Conservation (phyloP, 2,113 vertebrate species). For the Gyps fulvus region DNA sequence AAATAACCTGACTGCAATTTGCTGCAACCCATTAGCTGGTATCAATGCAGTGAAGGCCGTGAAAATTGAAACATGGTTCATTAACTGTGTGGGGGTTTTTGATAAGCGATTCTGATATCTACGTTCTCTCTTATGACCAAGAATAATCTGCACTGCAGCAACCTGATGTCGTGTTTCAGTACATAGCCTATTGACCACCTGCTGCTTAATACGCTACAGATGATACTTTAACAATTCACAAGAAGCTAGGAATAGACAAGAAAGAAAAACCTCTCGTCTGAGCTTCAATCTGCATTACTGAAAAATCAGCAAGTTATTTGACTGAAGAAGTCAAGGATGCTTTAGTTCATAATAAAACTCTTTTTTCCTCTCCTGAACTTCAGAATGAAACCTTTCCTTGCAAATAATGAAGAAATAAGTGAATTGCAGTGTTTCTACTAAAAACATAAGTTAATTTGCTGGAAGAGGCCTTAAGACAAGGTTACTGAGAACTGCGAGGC, state of each 20-base stretch:
- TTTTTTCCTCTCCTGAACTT: not conserved
- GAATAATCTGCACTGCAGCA: conserved; percentile 1
- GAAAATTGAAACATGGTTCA: conserved; percentile 13
- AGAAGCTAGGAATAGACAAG: not conserved
- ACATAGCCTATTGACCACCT: conserved; percentile 13
- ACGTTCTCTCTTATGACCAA: not conserved
- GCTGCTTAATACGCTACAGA: conserved; percentile 20
- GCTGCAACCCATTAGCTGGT: not conserved
- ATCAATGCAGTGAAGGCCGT: not conserved
- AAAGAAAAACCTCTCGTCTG: not conserved
- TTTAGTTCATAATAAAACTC: not conserved
- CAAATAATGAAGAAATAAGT: not conserved
- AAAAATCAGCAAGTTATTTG: not conserved
- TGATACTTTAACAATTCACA: not conserved
- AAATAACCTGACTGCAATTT: not conserved
- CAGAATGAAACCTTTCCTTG: not conserved
- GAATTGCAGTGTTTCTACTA: not conserved
- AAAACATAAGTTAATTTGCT: not conserved
- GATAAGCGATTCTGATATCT: not conserved
- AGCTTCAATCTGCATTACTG: rapidly evolving
- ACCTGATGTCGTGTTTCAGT: not conserved
- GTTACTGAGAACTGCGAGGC: not conserved
- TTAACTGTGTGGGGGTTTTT: not conserved
- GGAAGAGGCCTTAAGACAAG: not conserved
- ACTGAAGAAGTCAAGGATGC: not conserved